Conservation (phyloP, 2,888 invertebrate species). For the Bibio marci region DNA sequence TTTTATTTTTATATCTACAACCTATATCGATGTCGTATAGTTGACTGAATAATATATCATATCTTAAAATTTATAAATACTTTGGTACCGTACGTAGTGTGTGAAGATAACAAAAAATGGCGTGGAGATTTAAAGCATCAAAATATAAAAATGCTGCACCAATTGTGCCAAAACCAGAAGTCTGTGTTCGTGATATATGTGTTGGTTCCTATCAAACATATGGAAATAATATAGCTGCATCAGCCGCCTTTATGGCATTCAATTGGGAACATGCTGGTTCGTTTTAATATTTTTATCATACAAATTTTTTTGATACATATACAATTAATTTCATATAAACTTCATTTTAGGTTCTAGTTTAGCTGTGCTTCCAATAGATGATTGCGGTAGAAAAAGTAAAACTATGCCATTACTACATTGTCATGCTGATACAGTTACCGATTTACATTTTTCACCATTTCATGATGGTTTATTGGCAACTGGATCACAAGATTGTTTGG, state of each 20-base stretch:
- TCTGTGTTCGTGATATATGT: constrained; percentile 68
- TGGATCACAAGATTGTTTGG: constrained; percentile 74
- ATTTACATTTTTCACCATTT: constrained; percentile 90
- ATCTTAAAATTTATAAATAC: no score
- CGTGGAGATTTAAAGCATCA: constrained; percentile 93
- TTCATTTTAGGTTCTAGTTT: constrained; percentile 54
- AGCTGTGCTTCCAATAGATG: constrained; percentile 73
- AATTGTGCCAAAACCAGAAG: constrained; percentile 88
- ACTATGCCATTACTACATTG: constrained; percentile 74
- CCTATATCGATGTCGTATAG: no score
- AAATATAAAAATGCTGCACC: constrained; percentile 98
- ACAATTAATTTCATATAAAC: background rate
- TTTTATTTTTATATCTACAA: no score
- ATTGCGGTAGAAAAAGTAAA: constrained; percentile 77
- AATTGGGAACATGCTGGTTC: constrained; percentile 79
- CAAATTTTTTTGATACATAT: constrained; percentile 1
- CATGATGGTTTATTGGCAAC: constrained; percentile 85
- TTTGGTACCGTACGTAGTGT: no score
- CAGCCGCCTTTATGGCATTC: constrained; percentile 86
- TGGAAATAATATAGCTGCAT: constrained; percentile 88
- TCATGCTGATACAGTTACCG: constrained; percentile 81
- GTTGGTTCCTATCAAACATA: constrained; percentile 88
- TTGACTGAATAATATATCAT: no score
- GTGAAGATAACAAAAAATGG: constrained; percentile 36
- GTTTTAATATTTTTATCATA: constrained; percentile 1